Evolutionary conservation across 2,113 vertebrate species (phyloP).

Genomic region (Pangasianodon gigas): DNA sequence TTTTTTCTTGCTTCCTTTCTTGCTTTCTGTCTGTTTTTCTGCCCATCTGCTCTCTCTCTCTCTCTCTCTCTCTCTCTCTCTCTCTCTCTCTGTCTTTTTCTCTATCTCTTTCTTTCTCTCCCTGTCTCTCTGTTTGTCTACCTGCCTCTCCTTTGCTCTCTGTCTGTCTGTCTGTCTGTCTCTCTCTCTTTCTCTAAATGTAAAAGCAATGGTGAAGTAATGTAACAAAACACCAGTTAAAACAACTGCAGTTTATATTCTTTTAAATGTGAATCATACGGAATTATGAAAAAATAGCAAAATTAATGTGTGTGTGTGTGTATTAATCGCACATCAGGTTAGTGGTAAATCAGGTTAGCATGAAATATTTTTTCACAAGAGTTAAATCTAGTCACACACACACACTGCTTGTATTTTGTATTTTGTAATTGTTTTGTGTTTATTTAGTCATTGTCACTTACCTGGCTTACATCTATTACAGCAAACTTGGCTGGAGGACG

Average conservation of each 20-base stretch:
- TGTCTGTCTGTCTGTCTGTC: not conserved
- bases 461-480: constrained; percentile 36
- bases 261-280: not conserved
- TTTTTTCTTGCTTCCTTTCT: not conserved
- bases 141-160: not conserved
- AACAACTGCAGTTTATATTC: not conserved
- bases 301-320: not conserved
- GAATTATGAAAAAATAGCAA: not conserved
- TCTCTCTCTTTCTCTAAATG: not conserved
- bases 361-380: not conserved
- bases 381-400: not conserved
- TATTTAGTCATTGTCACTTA: not conserved
- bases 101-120: not conserved
- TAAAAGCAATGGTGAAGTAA: no score
- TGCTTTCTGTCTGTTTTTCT: not conserved
- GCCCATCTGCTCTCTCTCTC: not conserved
- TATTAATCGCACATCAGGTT: not conserved
- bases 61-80: not conserved
- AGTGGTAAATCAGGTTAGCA: not conserved
- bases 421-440: not conserved
- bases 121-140: not conserved
- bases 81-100: not conserved
- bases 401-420: not conserved
- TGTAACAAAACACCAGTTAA: not conserved
- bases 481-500: accelerated